A percentile compares a stretch with the other conserved stretches of the same genome.
Conservation (phyloP, 1,140 invertebrate species). For the Heliconius congener region DNA sequence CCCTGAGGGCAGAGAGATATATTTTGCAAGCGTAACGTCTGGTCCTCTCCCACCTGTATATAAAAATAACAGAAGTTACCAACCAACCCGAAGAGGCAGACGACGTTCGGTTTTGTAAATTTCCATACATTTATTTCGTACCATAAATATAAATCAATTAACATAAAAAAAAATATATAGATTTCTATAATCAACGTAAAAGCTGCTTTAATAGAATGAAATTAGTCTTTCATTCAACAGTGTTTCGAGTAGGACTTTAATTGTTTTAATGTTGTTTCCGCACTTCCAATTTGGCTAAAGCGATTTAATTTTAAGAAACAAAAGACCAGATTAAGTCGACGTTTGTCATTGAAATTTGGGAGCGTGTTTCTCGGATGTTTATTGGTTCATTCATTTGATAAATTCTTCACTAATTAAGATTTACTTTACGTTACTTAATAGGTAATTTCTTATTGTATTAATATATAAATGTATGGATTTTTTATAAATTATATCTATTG, state of each 20-base stretch:
- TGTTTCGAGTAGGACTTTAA: constrained; percentile 40
- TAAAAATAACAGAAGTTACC: too few relatives aligned
- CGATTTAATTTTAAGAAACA: constrained; percentile 70
- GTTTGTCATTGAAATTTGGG: constrained; percentile 53
- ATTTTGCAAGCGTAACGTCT: too few relatives aligned
- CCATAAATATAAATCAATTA: neutral
- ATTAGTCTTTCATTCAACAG: constrained; percentile 38
- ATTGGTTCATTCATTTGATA: constrained; percentile 29
- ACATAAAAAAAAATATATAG: neutral
- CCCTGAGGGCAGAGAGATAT: too few relatives aligned
- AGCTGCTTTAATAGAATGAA: constrained; percentile 23
- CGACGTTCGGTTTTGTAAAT: too few relatives aligned
- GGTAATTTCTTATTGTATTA: constrained; percentile 8
- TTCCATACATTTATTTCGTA: neutral
- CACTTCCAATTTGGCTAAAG: constrained; percentile 63
- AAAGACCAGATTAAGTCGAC: constrained; percentile 51
- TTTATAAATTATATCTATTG: too few relatives aligned
- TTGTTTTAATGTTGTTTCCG: constrained; percentile 46
- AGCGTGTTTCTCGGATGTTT: constrained; percentile 31
- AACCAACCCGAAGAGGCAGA: too few relatives aligned
- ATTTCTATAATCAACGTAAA: constrained; percentile 27
- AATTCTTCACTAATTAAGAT: constrained; percentile 21
- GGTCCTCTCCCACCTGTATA: too few relatives aligned
- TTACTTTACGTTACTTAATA: neutral
- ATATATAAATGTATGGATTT: neutral